Base-by-base conservation (phyloP, 2,113 vertebrate genomes). In the Galeopterus variegatus region DNA sequence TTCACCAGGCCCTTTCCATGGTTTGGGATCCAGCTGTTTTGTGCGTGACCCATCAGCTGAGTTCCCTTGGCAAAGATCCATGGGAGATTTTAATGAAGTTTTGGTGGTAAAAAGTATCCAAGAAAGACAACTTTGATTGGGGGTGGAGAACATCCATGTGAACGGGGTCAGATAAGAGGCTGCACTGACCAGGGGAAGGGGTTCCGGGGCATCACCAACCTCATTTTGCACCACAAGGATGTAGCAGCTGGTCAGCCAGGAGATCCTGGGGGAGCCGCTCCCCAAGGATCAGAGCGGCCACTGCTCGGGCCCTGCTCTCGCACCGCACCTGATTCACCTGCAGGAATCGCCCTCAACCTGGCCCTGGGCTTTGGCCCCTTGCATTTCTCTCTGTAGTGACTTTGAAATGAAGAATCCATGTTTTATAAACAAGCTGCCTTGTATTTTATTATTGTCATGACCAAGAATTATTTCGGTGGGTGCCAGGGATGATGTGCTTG, bases 81-180 rank as follows among this genome's bases (percentile, higher is more conserved):
- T 0, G 0, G 28, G 56, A 95, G 80, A 95, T 54, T 97, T 95
- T 81, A 90, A 88, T 87, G 84, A 90, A 75, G 70, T 90, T 82
- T 94, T 69, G 88, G 75, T 75, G 21, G 86, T 87, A 60, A 90
- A 88, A 86, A 72, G 24, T 80, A 45, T 54, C 70, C 70, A 64
- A 76, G 73, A 97, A 84, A 94, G 56, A 36, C 33, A 95, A 67
- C 56, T 94, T 83, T 93, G 89, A 93, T 92, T 97, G 82, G 77
- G n/a, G 28, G 6, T 5, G 10, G 82, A 69, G 18, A 24, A 64
- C 28, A 64, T 54, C 33, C 19, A n/a, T 33, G 26, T 77, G 82
- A 86, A 65, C 62, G 86, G 21, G 5, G 33, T 72, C 67, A 70
- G 58, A n/a, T 24, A 60, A 65, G 83, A 80, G 19, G 65, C 36